Percentiles rank a stretch among this genome's conserved stretches.
These are phyloP conservation scores for Hirtodrosophila histrioides DNA, from an alignment of 2,888 invertebrate species.

Conservation along the genomic window DNA sequence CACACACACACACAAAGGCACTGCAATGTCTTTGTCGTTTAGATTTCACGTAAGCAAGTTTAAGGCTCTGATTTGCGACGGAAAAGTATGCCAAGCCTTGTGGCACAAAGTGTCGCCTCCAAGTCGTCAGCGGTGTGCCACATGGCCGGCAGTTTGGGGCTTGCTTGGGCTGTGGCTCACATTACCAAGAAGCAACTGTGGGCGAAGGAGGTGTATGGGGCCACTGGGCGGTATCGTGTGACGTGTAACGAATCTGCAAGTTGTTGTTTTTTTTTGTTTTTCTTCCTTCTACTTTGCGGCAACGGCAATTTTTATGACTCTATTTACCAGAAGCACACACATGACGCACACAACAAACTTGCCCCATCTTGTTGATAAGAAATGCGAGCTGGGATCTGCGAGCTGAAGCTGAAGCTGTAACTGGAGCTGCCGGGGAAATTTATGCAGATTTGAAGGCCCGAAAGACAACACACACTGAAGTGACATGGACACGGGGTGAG, in stretches of 20 bases:
- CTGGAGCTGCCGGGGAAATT: conserved; percentile 45
- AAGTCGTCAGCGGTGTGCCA: conserved; percentile 47
- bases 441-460: conserved; percentile 65
- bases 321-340: conserved; percentile 62
- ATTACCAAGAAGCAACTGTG: conserved; percentile 16
- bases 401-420: no score
- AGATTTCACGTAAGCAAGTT: conserved; percentile 69
- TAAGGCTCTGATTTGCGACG: conserved; percentile 68
- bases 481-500: conserved; percentile 38
- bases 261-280: conserved; percentile 27
- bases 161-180: conserved; percentile 20
- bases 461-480: conserved; percentile 50
- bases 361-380: conserved; percentile 59
- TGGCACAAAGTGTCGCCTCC: conserved; percentile 31
- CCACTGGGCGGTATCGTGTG: conserved; percentile 44
- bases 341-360: conserved; percentile 31
- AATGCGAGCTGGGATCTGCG: conserved; percentile 27
- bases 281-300: conserved; percentile 50
- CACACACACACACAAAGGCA: conserved; percentile 10
- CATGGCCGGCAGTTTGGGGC: conserved; percentile 18
- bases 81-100: conserved; percentile 20
- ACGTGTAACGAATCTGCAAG: conserved; percentile 71
- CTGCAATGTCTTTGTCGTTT: conserved; percentile 41
- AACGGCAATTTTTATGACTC: conserved; percentile 81
- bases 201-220: background rate